Evolutionary conservation across 2,113 vertebrate species (phyloP).

Genomic region (Miniopterus natalensis): DNA sequence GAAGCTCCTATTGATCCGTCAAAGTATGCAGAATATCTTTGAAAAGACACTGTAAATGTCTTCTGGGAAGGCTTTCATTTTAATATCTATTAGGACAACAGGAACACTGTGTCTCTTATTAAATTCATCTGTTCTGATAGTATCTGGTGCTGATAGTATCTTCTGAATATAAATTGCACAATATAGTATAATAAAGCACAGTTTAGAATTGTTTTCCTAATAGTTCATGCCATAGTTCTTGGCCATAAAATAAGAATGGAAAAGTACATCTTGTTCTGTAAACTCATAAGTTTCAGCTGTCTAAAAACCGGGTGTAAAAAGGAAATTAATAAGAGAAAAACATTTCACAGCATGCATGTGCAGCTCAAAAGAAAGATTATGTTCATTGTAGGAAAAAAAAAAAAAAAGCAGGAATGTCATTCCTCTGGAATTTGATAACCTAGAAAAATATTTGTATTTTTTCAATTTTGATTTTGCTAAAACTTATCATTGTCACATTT

Average conservation of each 20-base stretch:
- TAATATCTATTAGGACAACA: constrained; percentile 73
- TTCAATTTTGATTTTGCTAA: constrained; percentile 13
- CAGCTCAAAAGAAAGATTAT: constrained; percentile 16
- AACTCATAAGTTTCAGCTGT: constrained; percentile 66
- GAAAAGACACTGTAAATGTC: constrained; percentile 65
- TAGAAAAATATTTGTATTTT: constrained; percentile 40
- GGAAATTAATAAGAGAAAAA: constrained; percentile 75
- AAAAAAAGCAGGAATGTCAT: not conserved
- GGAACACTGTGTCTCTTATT: constrained; percentile 61
- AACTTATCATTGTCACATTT: not conserved
- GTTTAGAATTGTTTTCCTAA: constrained; percentile 68
- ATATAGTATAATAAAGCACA: constrained; percentile 73
- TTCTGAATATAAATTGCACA: constrained; percentile 76
- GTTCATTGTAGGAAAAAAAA: constrained; percentile 49
- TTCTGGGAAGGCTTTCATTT: constrained; percentile 65
- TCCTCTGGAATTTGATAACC: constrained; percentile 53
- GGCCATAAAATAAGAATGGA: constrained; percentile 71
- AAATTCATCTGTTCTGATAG: constrained; percentile 70
- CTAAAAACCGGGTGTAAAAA: constrained; percentile 14
- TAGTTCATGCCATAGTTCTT: constrained; percentile 69
- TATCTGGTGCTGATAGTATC: constrained; percentile 63
- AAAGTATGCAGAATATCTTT: not conserved
- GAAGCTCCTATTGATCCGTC: not conserved
- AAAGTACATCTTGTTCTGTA: constrained; percentile 75
- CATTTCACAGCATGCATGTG: constrained; percentile 58